Conservation (phyloP, 2,888 invertebrate species). For the Drosophila emarginata region DNA sequence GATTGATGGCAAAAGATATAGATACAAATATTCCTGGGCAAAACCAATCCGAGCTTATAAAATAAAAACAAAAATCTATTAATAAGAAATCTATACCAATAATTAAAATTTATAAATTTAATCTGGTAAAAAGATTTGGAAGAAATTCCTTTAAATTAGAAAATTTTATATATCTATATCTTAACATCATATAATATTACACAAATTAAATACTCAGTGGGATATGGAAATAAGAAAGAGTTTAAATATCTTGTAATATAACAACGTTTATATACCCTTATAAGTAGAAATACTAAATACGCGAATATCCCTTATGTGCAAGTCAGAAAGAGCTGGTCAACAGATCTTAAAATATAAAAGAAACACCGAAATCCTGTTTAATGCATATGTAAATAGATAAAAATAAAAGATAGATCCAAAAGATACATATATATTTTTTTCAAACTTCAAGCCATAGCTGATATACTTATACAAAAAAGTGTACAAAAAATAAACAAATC, state of each 20-base stretch:
- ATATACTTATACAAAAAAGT: neutral
- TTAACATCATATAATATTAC: neutral
- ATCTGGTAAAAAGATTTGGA: neutral
- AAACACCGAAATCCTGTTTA: too few relatives aligned
- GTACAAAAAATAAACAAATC: neutral
- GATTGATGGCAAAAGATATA: constrained; percentile 7
- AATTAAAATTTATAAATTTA: neutral
- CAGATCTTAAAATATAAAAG: too few relatives aligned
- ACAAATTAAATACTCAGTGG: constrained; percentile 1
- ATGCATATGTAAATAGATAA: too few relatives aligned
- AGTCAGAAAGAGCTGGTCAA: too few relatives aligned
- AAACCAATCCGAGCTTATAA: neutral
- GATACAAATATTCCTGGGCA: neutral
- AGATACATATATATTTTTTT: too few relatives aligned
- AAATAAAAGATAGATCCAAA: too few relatives aligned
- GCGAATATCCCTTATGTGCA: too few relatives aligned
- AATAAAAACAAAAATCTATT: neutral
- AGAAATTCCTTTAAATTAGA: neutral
- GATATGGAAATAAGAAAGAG: neutral
- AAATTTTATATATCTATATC: neutral
- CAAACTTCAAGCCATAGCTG: too few relatives aligned
- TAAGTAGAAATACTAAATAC: too few relatives aligned
- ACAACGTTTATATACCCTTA: neutral
- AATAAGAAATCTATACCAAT: neutral
- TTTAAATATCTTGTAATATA: neutral